Evolutionary conservation across 1,140 invertebrate genomes (phyloP).

Genomic region (Orius insidiosus): DNA sequence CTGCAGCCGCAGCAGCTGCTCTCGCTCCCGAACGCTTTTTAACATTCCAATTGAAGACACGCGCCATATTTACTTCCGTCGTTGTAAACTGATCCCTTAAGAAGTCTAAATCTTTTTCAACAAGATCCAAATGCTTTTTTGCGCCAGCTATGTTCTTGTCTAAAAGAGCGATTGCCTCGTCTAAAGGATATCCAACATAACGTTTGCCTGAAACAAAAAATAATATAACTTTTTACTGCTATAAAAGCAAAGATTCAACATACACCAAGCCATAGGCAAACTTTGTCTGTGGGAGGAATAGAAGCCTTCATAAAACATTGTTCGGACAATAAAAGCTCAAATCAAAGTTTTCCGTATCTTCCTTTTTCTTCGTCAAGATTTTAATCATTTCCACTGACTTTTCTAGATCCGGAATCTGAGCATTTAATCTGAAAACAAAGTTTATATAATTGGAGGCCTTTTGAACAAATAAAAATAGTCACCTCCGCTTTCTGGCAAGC

Average conservation of each 20-base stretch:
- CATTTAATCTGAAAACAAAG: conserved; percentile 38
- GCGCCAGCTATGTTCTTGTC: too few species aligned
- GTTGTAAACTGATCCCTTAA: conserved; percentile 91
- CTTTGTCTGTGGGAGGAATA: conserved; percentile 77
- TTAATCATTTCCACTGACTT: conserved; percentile 83
- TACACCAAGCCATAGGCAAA: conserved; percentile 91
- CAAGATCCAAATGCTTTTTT: too few species aligned
- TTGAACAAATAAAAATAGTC: conserved; percentile 11
- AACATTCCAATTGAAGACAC: conserved; percentile 92
- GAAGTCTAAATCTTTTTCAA: too few species aligned
- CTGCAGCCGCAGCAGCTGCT: background rate
- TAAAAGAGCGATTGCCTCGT: too few species aligned
- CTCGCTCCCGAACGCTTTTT: conserved; percentile 48
- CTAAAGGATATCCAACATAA: too few species aligned
- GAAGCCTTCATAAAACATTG: conserved; percentile 84
- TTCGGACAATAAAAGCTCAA: conserved; percentile 89
- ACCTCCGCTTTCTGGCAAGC: conserved; percentile 58
- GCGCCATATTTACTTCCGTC: conserved; percentile 94
- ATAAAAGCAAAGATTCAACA: too few species aligned
- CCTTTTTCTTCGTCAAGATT: conserved; percentile 65
- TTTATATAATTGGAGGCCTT: conserved; percentile 7
- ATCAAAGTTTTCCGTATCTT: conserved; percentile 47
- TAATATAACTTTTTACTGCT: too few species aligned
- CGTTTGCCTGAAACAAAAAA: too few species aligned
- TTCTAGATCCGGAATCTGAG: conserved; percentile 85